Percentiles rank a stretch among this genome's conserved stretches.
phyloP scores from a whole-genome alignment of 35 echinoderm and acorn worm species.

The Diadema setosum region DNA sequence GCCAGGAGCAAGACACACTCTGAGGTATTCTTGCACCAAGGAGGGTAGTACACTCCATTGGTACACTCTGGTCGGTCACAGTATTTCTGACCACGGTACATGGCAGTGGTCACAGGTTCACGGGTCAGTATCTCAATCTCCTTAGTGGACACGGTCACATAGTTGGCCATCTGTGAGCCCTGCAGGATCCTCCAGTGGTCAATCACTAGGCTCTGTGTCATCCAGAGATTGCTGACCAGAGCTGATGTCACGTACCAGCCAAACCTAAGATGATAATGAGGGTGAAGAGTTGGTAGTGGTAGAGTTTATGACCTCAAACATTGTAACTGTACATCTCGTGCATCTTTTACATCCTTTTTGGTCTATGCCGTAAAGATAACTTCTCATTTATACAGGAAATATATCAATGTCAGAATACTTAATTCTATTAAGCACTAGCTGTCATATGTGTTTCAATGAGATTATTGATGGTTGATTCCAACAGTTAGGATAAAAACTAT shows the following conservation, averaged over 20 bases:
- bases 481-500: too few relatives aligned
- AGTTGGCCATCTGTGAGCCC: constrained; percentile 1
- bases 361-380: too few relatives aligned
- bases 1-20: constrained; percentile 7
- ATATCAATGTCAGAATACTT: too few relatives aligned
- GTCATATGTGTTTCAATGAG: too few relatives aligned
- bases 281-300: too few relatives aligned
- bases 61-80: constrained; percentile 17
- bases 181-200: constrained; percentile 7
- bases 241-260: not conserved
- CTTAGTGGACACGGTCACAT: not conserved
- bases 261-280: too few relatives aligned
- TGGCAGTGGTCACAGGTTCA: not conserved
- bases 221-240: not conserved
- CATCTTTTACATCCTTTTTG: too few relatives aligned
- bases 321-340: too few relatives aligned
- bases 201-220: not conserved
- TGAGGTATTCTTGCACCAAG: not conserved
- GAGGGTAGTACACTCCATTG: constrained; percentile 6
- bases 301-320: too few relatives aligned
- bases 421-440: too few relatives aligned
- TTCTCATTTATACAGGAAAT: too few relatives aligned
- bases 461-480: too few relatives aligned
- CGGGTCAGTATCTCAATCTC: constrained; percentile 1
- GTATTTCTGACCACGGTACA: not conserved